A percentile compares a stretch with the other conserved stretches of the same genome.
Evolutionary conservation across 1,140 invertebrate genomes (phyloP).

Genomic region (Danaus melanippus): DNA sequence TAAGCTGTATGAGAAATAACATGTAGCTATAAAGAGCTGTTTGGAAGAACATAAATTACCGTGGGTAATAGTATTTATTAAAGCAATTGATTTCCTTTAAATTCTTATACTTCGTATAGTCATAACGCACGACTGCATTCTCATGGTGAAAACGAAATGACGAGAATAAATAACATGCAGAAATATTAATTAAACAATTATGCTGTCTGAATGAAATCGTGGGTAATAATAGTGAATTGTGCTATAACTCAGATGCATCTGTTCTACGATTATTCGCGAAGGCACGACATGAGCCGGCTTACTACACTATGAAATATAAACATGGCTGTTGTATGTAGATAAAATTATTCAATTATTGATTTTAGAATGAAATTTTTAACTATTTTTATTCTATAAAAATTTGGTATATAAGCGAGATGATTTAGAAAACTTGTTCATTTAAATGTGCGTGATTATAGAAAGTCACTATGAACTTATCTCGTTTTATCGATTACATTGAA

Average conservation of each 20-base stretch:
- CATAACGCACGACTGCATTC: constrained; percentile 53
- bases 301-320: constrained; percentile 3
- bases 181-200: constrained; percentile 73
- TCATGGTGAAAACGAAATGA: constrained; percentile 59
- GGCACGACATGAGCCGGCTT: constrained; percentile 50
- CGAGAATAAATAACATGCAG: constrained; percentile 68
- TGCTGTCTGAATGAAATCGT: constrained; percentile 68
- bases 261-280: constrained; percentile 67
- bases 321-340: constrained; percentile 2
- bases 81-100: too few relatives aligned
- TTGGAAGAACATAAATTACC: too few relatives aligned
- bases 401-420: too few relatives aligned
- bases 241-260: constrained; percentile 68
- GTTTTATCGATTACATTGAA: constrained; percentile 41
- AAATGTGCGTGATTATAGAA: too few relatives aligned
- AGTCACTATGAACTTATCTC: constrained; percentile 28
- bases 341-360: too few relatives aligned
- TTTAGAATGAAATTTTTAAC: too few relatives aligned
- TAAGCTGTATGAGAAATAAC: too few relatives aligned
- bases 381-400: too few relatives aligned
- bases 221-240: constrained; percentile 66
- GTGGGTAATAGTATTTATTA: too few relatives aligned
- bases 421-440: too few relatives aligned
- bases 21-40: too few relatives aligned
- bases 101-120: constrained; percentile 3